Evolutionary conservation across 1,140 invertebrate genomes (phyloP), one percentile per base, ranked within the genome.

Genomic region (Saxidomus purpurata): DNA sequence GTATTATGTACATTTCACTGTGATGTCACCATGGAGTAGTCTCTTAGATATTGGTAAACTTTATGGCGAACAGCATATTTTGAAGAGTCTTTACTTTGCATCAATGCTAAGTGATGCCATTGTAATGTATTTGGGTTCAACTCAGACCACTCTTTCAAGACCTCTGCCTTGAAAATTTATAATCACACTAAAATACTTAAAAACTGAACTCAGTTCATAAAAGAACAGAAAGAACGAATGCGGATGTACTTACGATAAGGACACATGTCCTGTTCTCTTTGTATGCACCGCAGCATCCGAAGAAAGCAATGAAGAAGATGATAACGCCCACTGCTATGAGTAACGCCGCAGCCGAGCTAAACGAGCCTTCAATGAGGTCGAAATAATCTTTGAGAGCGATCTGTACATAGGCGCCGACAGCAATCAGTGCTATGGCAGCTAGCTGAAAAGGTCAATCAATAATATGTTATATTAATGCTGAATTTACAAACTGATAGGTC

Each of bases 211-310:
- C n/a, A n/a, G n/a, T n/a, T n/a, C n/a, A n/a, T n/a, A n/a, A n/a
- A n/a, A n/a, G n/a, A n/a, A n/a, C n/a, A n/a, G n/a, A n/a, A n/a
- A n/a, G n/a, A n/a, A n/a, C n/a, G n/a, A n/a, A n/a, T n/a, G n/a
- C n/a, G n/a, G n/a, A n/a, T n/a, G n/a, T n/a, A 95, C 95, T 94
- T 91, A 96, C 95, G 19, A 93, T 95, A 92, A 96, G 95, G 36
- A 93, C 91, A 90, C 94, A 94, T 85, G 92, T 92, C 79, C 95
- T 93, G 92, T 95, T 95, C 74, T 96, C 95, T 77, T 94, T 95
- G 89, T 92, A 90, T 61, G 95, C 95, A 40, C 95, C 95, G 89
- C 94, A 95, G 87, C 95, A 96, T 79, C 95, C 95, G 79, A 96
- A 95, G 89, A 94, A 94, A 25, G 94, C 95, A 69, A 96, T 94